Evolutionary conservation across 2,888 invertebrate species (phyloP).

Genomic region (Netelia melanura): DNA sequence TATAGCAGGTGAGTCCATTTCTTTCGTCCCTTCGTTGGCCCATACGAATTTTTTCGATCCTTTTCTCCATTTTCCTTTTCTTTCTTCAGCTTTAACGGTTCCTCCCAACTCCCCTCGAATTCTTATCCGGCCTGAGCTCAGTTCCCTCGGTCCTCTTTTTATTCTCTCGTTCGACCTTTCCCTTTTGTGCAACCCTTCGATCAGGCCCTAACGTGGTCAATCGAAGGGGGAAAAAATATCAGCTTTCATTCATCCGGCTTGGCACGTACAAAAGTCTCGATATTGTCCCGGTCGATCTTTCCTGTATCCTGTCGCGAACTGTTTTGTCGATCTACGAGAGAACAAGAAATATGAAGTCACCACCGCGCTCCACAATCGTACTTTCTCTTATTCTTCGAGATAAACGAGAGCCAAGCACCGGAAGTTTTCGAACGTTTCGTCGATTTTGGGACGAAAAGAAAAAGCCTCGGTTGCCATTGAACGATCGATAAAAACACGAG

Average conservation of each 20-base stretch:
- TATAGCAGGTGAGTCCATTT: slow-evolving; percentile 49
- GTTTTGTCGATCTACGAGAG: slow-evolving; percentile 21
- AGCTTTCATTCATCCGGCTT: slow-evolving; percentile 28
- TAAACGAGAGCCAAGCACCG: slow-evolving; percentile 34
- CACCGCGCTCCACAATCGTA: background rate
- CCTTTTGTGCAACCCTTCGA: background rate
- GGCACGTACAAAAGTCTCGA: background rate
- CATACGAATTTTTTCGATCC: slow-evolving; percentile 14
- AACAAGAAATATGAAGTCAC: slow-evolving; percentile 11
- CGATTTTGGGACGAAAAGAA: background rate
- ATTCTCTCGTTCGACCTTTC: background rate
- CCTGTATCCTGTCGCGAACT: slow-evolving; percentile 21
- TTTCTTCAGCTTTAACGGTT: slow-evolving; percentile 25
- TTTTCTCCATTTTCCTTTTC: slow-evolving; percentile 20
- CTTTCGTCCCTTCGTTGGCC: slow-evolving; percentile 46
- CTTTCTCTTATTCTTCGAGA: slow-evolving; percentile 9
- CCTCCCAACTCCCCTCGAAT: slow-evolving; percentile 17
- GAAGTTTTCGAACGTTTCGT: background rate
- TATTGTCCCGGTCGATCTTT: slow-evolving; percentile 37
- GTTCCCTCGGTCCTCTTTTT: background rate
- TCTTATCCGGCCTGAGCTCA: slow-evolving; percentile 17
- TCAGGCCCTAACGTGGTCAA: background rate
- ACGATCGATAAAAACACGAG: too few species aligned
- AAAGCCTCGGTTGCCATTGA: background rate
- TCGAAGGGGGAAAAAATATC: slow-evolving; percentile 23